Evolutionary conservation across 2,888 invertebrate genomes (phyloP).

Genomic region (Cosmia trapezina): DNA sequence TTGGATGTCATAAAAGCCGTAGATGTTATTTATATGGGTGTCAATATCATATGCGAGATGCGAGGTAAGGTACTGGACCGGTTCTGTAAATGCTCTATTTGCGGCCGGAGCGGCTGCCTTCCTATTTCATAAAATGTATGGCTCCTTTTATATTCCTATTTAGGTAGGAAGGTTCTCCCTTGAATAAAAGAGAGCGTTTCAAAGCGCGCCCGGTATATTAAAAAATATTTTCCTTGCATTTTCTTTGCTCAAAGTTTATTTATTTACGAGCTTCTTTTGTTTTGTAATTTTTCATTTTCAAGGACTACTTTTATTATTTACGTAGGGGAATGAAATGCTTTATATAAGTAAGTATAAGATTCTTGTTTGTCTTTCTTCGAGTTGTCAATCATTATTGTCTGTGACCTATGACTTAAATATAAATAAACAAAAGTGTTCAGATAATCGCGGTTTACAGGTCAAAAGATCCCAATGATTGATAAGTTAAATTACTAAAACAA

Average conservation of each 20-base stretch:
- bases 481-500: slow-evolving; percentile 30
- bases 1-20: slow-evolving; percentile 34
- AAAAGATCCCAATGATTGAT: slow-evolving; percentile 40
- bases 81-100: slow-evolving; percentile 63
- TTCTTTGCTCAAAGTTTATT: slow-evolving; percentile 67
- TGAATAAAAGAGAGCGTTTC: slow-evolving; percentile 73
- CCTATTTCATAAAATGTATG: slow-evolving; percentile 70
- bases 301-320: slow-evolving; percentile 45
- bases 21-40: slow-evolving; percentile 51
- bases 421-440: slow-evolving; percentile 28
- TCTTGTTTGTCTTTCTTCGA: slow-evolving; percentile 33
- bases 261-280: slow-evolving; percentile 63
- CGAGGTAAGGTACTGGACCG: slow-evolving; percentile 34
- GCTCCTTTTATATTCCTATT: slow-evolving; percentile 73
- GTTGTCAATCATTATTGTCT: slow-evolving; percentile 1
- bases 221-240: slow-evolving; percentile 75
- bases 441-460: slow-evolving; percentile 38
- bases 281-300: slow-evolving; percentile 52
- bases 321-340: slow-evolving; percentile 25
- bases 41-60: slow-evolving; percentile 48
- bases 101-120: slow-evolving; percentile 52
- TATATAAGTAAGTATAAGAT: slow-evolving; percentile 6
- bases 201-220: slow-evolving; percentile 75
- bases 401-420: slow-evolving; percentile 9
- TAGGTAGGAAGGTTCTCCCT: slow-evolving; percentile 76